phyloP scores from a whole-genome alignment of 2,888 invertebrate genomes.

The Timema podura region DNA sequence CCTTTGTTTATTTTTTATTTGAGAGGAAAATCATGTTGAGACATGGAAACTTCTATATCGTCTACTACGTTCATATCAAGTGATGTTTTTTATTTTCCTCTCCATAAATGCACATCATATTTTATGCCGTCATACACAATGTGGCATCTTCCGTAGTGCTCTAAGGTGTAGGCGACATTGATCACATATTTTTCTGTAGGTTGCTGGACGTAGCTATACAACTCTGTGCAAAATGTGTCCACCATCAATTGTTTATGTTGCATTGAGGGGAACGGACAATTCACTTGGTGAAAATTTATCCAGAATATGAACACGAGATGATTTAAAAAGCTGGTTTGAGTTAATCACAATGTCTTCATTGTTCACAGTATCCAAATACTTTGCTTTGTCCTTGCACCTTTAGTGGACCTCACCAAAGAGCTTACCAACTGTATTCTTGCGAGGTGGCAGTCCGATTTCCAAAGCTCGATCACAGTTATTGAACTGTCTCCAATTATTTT shows the following conservation, averaged over 20 bases:
- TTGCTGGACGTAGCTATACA: slow-evolving; percentile 5
- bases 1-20: neutral
- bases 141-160: neutral
- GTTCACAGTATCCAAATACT: slow-evolving; percentile 5
- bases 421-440: neutral
- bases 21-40: neutral
- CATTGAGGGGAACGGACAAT: neutral
- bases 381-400: neutral
- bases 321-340: neutral
- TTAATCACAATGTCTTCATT: slow-evolving; percentile 11
- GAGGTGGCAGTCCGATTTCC: neutral
- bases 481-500: neutral
- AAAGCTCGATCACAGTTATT: slow-evolving; percentile 1
- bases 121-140: slow-evolving; percentile 4
- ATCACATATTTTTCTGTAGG: neutral
- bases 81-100: neutral
- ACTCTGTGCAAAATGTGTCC: slow-evolving; percentile 4
- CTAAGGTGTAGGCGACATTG: neutral
- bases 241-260: slow-evolving; percentile 6
- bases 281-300: slow-evolving; percentile 2
- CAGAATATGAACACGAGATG: slow-evolving; percentile 9
- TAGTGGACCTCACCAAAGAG: neutral
- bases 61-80: neutral
- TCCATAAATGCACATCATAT: neutral
- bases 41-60: neutral